Base-by-base conservation (phyloP, 2,113 vertebrate species). In the Mungos mungo region DNA sequence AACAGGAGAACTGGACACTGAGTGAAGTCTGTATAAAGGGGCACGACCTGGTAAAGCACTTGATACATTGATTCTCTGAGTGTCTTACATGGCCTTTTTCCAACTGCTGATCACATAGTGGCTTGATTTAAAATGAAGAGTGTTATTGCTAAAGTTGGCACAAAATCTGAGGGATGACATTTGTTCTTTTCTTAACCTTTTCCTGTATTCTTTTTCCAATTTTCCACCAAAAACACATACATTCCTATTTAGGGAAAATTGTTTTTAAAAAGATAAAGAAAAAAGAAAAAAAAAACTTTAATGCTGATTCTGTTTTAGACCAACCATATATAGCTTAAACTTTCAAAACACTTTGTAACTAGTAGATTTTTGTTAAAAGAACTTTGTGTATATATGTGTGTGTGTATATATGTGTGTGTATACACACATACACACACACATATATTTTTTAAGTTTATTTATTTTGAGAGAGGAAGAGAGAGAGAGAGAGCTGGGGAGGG, bases 81-180 rank as follows among this genome's bases (percentile, higher is more conserved):
- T 27, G 41, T 71, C 72, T 95, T 92, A 52, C 88, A 94, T 80
- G 80, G 94, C 54, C 41, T 95, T 97, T 95, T 81, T 95, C 41
- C 38, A 97, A 84, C 60, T 96, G 45, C 65, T 79, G 81, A 94
- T 93, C 88, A 65, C 84, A 65, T 1, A 72, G n/a, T 31, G 69
- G 18, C 60, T 76, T 84, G 80, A 86, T 90, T 84, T 76, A 60
- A 89, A 94, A 54, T 82, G 50, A 92, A 95, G 72, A n/a, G 38
- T 66, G n/a, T 82, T 83, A 50, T 81, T 80, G 35, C 47, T 76
- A 95, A 96, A 91, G 50, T 85, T 94, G 90, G 66, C 35, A 90
- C 25, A 81, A 94, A 96, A 91, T 89, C 81, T 68, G 76, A 94
- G 38, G 54, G 54, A 90, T 90, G 47, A 80, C 47, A 85, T 84